These are phyloP conservation scores for Agapornis roseicollis DNA, from an alignment of 2,113 vertebrate species.

Conservation along the genomic window DNA sequence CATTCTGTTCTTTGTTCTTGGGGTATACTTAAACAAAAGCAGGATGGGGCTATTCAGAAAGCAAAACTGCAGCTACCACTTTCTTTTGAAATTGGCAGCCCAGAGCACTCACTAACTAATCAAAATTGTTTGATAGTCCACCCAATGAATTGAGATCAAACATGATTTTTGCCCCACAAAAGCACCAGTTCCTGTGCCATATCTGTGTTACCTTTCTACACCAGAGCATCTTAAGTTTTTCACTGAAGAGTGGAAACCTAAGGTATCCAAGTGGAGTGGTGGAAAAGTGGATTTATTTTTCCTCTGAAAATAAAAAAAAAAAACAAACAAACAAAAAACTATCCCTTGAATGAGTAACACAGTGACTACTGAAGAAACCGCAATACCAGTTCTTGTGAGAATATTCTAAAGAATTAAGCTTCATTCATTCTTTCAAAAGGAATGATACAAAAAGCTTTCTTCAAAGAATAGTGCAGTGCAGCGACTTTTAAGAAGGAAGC, in stretches of 20 bases:
- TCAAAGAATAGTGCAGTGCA: not conserved
- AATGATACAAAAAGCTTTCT: not conserved
- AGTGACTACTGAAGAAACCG: not conserved
- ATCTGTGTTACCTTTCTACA: not conserved
- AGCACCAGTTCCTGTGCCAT: not conserved
- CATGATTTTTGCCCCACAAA: not conserved
- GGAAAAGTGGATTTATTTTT: not conserved
- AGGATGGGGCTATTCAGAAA: not conserved
- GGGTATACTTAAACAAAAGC: not conserved
- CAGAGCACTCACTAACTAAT: not conserved
- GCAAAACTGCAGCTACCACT: not conserved
- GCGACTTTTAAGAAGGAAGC: not conserved
- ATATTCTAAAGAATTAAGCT: not conserved
- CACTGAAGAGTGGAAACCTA: not conserved
- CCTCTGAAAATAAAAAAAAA: not conserved
- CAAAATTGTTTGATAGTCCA: not conserved
- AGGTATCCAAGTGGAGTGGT: not conserved
- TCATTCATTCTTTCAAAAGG: not conserved
- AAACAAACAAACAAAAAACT: not conserved
- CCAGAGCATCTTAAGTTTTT: not conserved
- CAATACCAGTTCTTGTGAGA: not conserved
- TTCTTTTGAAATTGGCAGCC: not conserved
- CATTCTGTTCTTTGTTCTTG: not conserved
- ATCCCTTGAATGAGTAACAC: not conserved
- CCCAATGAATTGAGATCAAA: not conserved